Base-by-base conservation (phyloP, 2,888 invertebrate genomes). In the Melinaea menophilus region DNA sequence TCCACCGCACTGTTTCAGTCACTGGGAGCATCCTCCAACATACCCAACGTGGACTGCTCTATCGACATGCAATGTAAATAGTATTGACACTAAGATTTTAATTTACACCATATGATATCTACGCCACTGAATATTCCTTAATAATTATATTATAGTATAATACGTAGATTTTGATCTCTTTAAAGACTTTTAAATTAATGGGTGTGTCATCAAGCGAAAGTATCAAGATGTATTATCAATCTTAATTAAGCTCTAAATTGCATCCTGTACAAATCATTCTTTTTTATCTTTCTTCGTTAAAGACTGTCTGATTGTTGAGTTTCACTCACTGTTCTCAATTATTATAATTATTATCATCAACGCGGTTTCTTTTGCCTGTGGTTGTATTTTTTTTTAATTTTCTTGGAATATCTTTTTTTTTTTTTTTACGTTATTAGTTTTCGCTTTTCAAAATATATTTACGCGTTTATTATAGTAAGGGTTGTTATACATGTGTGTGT, bases 41-140 rank as follows among this genome's bases (percentile, higher is more conserved):
- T 84, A 63, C 80, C 87, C 71, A 84, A 74, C 69, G 82, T 85
- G 66, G 90, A 90, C 80, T 88, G 84, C 78, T 83, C 87, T 62
- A 80, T 88, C 72, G 90, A 90, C 72, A 86, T 90, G 77, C 89
- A 89, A 86, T 90, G 90, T 90, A 90, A 89, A 61, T 69, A 41
- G 11, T 41, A 41, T 3, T 9, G 11, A 41, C 9, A 9, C 3
- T 5, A 41, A 9, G 22, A 22, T 22, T 22, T 22, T 41, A 5
- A 9, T 9, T 9, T 41, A 3, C 0, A 41, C 41, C 41, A 41
- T 41, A 41, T n/a, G n/a, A n/a, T n/a, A n/a, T n/a, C n/a, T n/a
- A n/a, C n/a, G n/a, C n/a, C n/a, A n/a, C 7, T 11, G 11, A 41
- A 9, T 41, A 41, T 9, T 41, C 7, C 11, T 41, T 41, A 37